These are phyloP conservation scores for Operophtera brumata DNA, from an alignment of 2,888 invertebrate species.

Conservation along the genomic window DNA sequence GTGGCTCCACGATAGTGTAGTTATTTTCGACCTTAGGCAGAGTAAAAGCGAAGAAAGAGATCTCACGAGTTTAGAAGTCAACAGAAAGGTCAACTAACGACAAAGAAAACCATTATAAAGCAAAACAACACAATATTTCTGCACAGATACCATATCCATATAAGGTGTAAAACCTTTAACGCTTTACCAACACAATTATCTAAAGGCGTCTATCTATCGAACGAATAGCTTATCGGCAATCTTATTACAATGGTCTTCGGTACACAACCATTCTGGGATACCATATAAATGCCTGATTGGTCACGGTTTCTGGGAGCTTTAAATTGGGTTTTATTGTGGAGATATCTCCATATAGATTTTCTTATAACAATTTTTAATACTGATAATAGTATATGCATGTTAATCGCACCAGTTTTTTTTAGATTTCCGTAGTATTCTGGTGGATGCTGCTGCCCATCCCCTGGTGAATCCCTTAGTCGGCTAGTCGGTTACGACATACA, in stretches of 20 bases:
- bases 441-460: too few species aligned
- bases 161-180: slow-evolving; percentile 7
- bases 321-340: slow-evolving; percentile 6
- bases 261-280: slow-evolving; percentile 12
- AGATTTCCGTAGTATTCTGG: too few species aligned
- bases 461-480: too few species aligned
- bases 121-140: background rate
- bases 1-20: too few species aligned
- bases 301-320: slow-evolving; percentile 13
- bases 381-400: too few species aligned
- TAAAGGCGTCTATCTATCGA: slow-evolving; percentile 14
- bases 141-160: background rate
- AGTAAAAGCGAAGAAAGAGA: too few species aligned
- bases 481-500: too few species aligned
- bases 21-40: too few species aligned
- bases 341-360: background rate
- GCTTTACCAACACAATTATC: slow-evolving; percentile 4
- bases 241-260: slow-evolving; percentile 17
- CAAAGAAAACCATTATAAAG: too few species aligned
- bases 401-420: too few species aligned
- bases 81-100: too few species aligned
- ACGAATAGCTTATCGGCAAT: slow-evolving; percentile 22
- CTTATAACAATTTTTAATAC: background rate
- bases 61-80: too few species aligned
- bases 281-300: slow-evolving; percentile 21